Base-by-base conservation (phyloP, 2,797 vertebrate genomes). In the Chloroceryle amazona region DNA sequence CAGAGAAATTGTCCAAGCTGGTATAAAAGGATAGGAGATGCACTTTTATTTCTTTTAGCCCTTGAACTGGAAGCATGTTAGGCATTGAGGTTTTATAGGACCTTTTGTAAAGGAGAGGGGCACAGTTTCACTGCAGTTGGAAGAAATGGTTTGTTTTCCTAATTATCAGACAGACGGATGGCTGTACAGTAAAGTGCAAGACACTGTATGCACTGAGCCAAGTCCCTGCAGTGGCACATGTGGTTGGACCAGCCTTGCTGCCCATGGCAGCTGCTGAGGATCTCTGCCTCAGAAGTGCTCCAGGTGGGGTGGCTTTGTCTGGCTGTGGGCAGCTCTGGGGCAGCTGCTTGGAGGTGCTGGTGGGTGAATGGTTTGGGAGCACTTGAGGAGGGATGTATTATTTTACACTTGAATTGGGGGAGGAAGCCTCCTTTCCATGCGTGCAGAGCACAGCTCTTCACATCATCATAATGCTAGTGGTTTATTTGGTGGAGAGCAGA, bases 381-480 rank as follows among this genome's bases (percentile, higher is more conserved):
- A 0, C 31, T 74, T 0, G 1, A 22, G 28, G 35, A 54, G 8
- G 5, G n/a, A 41, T 78, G 4, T 65, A 23, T 35, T n/a, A 17
- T 54, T 84, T 66, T 51, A 16, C 23, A 7, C 41, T 16, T 6
- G 31, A 60, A 8, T 0, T 28, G n/a, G 51, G 51, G 70, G 39
- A 52, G 29, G 39, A 51, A 47, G 20, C 5, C 6, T 35, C 25
- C 31, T 79, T 58, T 41, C 55, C 25, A 1, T 0, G 0, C 0
- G 4, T 1, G 2, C 3, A 14, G 25, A 39, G 20, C 1, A 0
- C 5, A 25, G 57, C 31, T 65, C 37, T 42, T 74, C 5, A 0
- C 3, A 4, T 22, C 37, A 7, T 3, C 4, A 2, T 21, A 54
- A 4, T 11, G 29, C 39, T n/a, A 28, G 39, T 2, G 42, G 41